phyloP scores from a whole-genome alignment of 1,140 invertebrate genomes.

The Rhynchophorus ferrugineus region DNA sequence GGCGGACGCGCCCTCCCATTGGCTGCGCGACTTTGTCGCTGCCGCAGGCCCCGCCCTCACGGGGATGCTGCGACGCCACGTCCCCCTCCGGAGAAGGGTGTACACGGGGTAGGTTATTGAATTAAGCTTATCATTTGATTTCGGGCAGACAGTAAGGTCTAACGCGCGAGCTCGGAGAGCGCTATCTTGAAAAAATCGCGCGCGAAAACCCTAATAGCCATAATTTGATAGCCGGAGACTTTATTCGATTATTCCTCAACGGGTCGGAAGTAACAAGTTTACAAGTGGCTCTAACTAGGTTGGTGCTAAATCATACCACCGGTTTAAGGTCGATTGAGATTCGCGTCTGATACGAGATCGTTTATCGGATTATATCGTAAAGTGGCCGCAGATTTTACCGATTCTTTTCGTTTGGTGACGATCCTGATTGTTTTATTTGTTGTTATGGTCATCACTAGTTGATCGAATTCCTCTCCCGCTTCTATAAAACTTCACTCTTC shows the following conservation, averaged over 20 bases:
- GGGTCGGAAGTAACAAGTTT: conserved; percentile 23
- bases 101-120: conserved; percentile 49
- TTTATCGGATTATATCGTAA: neutral
- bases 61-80: conserved; percentile 27
- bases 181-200: conserved; percentile 35
- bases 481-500: neutral
- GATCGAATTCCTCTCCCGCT: too few species aligned
- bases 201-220: conserved; percentile 44
- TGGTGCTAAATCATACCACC: conserved; percentile 16
- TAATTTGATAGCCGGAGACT: conserved; percentile 49
- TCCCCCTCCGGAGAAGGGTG: conserved; percentile 32
- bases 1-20: conserved; percentile 26
- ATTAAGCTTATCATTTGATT: conserved; percentile 71
- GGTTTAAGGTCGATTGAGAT: conserved; percentile 1
- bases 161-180: conserved; percentile 31
- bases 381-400: neutral
- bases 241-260: conserved; percentile 31
- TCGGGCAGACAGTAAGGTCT: conserved; percentile 52
- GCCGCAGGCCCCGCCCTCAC: conserved; percentile 19
- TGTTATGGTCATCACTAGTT: too few species aligned
- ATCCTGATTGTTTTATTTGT: too few species aligned
- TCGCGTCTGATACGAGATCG: neutral
- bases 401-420: too few species aligned
- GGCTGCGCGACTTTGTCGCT: conserved; percentile 16
- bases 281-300: conserved; percentile 24